Percentiles rank a stretch among this genome's conserved stretches.
phyloP scores from a whole-genome alignment of 2,113 vertebrate genomes.

The Bos javanicus region DNA sequence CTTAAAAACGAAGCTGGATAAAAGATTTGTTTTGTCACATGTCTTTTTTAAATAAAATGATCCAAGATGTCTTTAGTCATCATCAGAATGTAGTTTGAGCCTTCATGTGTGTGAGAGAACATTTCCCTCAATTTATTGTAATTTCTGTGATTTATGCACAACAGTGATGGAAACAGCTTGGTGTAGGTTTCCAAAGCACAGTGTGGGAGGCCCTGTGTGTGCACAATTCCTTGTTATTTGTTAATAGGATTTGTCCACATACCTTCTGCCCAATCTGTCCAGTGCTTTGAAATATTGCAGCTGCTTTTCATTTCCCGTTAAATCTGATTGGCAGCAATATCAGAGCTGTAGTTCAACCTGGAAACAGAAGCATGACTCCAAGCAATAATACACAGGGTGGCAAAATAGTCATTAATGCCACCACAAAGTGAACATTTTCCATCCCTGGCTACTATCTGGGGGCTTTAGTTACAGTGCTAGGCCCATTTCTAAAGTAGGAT shows the following conservation, averaged over 20 bases:
- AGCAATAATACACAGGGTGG: background rate
- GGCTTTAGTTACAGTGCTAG: background rate
- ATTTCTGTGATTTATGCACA: slow-evolving; percentile 73
- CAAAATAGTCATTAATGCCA: background rate
- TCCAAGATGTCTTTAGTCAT: background rate
- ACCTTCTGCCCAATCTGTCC: slow-evolving; percentile 65
- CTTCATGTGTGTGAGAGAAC: slow-evolving; percentile 42
- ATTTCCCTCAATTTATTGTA: slow-evolving; percentile 60
- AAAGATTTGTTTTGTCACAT: background rate
- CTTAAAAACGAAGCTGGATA: background rate
- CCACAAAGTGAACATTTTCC: background rate
- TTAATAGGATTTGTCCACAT: slow-evolving; percentile 73
- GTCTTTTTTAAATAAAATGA: background rate
- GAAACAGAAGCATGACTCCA: background rate
- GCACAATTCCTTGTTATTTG: slow-evolving; percentile 71
- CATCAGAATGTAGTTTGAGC: background rate
- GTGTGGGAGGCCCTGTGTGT: slow-evolving; percentile 61
- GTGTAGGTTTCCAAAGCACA: slow-evolving; percentile 66
- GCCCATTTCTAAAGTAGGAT: background rate
- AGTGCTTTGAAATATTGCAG: slow-evolving; percentile 52
- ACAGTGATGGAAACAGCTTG: slow-evolving; percentile 31
- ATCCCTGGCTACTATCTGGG: background rate
- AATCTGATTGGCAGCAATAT: slow-evolving; percentile 45
- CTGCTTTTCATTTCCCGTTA: slow-evolving; percentile 44
- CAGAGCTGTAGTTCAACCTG: background rate